These are phyloP conservation scores for Cosmia pyralina DNA, from an alignment of 2,888 invertebrate species.

Conservation along the genomic window DNA sequence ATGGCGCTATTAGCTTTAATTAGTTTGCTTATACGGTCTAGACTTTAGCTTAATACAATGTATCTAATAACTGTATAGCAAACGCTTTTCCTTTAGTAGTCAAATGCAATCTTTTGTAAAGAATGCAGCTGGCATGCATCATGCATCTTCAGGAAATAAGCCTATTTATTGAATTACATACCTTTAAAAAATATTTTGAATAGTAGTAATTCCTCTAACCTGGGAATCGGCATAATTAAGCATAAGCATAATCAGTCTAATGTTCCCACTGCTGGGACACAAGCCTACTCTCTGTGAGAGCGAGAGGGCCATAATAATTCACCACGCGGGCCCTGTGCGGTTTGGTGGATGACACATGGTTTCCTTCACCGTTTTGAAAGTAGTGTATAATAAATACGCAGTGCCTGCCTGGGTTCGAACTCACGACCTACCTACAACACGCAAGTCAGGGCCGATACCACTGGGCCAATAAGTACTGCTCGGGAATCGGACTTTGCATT, in stretches of 20 bases:
- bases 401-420: not conserved
- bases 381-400: not conserved
- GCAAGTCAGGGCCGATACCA: not conserved
- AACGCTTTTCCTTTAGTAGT: slow-evolving; percentile 5
- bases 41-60: slow-evolving; percentile 12
- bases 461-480: not conserved
- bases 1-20: slow-evolving; percentile 46
- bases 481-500: not conserved
- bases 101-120: not conserved
- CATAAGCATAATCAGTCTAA: not conserved
- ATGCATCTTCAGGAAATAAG: slow-evolving; percentile 2
- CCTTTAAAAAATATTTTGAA: not conserved
- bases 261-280: not conserved
- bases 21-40: slow-evolving; percentile 32
- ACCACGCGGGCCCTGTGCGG: not conserved
- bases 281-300: not conserved
- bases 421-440: not conserved
- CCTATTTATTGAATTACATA: not conserved
- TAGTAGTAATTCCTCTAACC: not conserved
- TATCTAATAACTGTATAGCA: slow-evolving; percentile 10
- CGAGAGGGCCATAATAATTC: not conserved
- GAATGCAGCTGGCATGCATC: not conserved
- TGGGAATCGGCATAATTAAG: not conserved
- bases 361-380: not conserved
- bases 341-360: not conserved